A percentile compares a stretch with the other conserved stretches of the same genome.
phyloP scores from a whole-genome alignment of 2,113 vertebrate genomes.

The Eretmochelys imbricata region DNA sequence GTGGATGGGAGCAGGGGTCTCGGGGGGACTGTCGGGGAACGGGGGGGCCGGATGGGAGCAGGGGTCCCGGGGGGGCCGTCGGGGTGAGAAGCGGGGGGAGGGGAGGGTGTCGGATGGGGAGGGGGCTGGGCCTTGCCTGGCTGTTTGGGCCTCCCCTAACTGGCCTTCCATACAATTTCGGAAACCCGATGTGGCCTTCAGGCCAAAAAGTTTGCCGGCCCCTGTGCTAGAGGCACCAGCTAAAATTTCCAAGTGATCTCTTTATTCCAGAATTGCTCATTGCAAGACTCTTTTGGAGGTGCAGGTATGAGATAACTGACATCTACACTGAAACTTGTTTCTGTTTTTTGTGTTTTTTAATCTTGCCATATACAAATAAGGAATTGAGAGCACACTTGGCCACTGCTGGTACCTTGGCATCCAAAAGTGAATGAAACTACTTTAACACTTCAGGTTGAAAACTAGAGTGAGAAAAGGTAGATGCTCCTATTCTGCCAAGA shows the following conservation, averaged over 20 bases:
- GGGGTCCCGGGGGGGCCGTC: no score
- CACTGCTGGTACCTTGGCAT: background rate
- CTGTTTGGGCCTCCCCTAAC: no score
- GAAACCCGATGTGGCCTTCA: no score
- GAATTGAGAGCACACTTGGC: background rate
- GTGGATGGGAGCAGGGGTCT: no score
- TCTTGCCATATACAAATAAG: background rate
- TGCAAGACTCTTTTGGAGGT: background rate
- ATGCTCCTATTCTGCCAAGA: background rate
- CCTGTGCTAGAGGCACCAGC: slow-evolving; percentile 26
- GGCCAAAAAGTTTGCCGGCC: no score
- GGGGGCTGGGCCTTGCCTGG: no score
- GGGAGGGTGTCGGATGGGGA: no score
- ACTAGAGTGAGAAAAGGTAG: background rate
- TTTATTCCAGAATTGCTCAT: slow-evolving; percentile 36
- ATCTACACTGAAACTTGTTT: background rate
- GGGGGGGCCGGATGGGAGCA: no score
- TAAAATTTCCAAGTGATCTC: slow-evolving; percentile 46
- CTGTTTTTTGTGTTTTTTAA: background rate
- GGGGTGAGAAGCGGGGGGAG: no score
- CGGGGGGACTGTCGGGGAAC: no score
- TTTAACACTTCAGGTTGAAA: rapidly evolving
- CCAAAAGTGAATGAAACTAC: background rate
- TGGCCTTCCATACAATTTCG: no score
- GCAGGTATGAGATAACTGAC: background rate